A percentile compares a stretch with the other conserved stretches of the same genome.
phyloP scores from a whole-genome alignment of 64 coral and sea anemone species.

The Stylophora pistillata region DNA sequence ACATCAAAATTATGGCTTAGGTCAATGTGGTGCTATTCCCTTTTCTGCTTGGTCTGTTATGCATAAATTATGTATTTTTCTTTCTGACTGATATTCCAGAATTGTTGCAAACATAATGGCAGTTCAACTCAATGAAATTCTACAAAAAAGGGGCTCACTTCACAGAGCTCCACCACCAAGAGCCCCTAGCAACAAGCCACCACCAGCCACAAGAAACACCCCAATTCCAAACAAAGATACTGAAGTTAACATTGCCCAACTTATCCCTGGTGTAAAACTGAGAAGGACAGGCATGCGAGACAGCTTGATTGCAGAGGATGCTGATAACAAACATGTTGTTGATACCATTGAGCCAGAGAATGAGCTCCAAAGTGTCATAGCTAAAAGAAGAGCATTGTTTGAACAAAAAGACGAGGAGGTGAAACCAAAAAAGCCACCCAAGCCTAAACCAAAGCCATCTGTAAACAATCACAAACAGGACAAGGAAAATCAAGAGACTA shows the following conservation, averaged over 20 bases:
- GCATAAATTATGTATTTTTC: no score
- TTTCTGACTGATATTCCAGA: not conserved
- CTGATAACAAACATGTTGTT: constrained; percentile 3
- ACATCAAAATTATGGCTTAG: no score
- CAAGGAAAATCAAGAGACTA: not conserved
- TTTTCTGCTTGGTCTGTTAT: no score
- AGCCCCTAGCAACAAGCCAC: not conserved
- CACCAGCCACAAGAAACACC: not conserved
- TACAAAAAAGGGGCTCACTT: not conserved
- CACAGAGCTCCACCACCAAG: constrained; percentile 48
- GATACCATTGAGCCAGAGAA: constrained; percentile 3
- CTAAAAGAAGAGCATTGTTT: not conserved
- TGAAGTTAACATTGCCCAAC: not conserved
- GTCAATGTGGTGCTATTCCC: no score
- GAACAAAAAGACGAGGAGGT: constrained; percentile 1
- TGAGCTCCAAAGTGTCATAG: constrained; percentile 20
- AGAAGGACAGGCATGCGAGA: constrained; percentile 47
- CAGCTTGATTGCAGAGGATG: constrained; percentile 57
- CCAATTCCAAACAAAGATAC: not conserved
- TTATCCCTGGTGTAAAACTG: constrained; percentile 37
- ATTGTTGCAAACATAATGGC: constrained; percentile 1
- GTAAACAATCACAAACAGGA: not conserved
- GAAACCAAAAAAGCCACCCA: constrained; percentile 29
- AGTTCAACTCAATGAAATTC: constrained; percentile 15
- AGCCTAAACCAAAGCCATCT: not conserved